A percentile compares a stretch with the other conserved stretches of the same genome.
These are phyloP conservation scores for Rousettus madagascariensis DNA, from an alignment of 2,797 vertebrate genomes.

Conservation along the genomic window DNA sequence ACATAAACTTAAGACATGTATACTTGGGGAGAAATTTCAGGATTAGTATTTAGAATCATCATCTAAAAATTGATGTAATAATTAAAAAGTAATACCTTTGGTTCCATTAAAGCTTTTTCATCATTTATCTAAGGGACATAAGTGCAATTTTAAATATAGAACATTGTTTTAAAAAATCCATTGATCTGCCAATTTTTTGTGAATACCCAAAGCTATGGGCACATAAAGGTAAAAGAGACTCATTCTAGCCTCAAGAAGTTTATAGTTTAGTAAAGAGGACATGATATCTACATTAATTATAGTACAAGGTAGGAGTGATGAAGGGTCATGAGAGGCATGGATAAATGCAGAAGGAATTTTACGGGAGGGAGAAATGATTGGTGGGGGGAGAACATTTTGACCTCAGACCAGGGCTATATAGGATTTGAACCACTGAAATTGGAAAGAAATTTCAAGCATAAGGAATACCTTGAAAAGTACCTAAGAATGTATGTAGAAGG, in stretches of 20 bases:
- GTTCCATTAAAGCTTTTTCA: conserved; percentile 6
- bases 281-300: not conserved
- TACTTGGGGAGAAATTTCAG: conserved; percentile 8
- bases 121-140: not conserved
- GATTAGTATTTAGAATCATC: conserved; percentile 41
- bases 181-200: not conserved
- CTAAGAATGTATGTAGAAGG: not conserved
- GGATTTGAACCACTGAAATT: not conserved
- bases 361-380: not conserved
- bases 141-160: not conserved
- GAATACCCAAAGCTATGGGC: not conserved
- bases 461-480: not conserved
- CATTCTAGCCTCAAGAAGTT: not conserved
- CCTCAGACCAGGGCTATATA: not conserved
- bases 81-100: not conserved
- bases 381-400: not conserved
- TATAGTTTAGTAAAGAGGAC: not conserved
- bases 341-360: not conserved
- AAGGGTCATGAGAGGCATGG: not conserved
- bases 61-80: conserved; percentile 18
- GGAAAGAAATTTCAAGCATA: conserved; percentile 11
- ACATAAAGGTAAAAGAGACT: not conserved
- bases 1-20: not conserved
- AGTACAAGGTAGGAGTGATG: not conserved
- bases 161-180: not conserved